Base-by-base conservation (phyloP, 1,140 invertebrate genomes). In the Meteorus sp. region DNA sequence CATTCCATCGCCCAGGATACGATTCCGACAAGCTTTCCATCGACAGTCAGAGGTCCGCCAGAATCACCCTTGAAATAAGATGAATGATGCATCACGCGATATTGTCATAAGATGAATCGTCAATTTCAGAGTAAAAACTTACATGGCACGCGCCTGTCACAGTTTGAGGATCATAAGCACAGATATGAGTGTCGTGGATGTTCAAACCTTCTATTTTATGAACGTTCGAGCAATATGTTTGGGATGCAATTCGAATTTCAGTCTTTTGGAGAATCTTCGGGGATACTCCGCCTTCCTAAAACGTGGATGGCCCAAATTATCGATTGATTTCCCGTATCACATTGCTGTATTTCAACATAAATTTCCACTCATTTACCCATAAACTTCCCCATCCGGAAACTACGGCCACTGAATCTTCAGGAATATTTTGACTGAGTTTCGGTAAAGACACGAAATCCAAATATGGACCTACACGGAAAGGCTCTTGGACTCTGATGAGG, bases 21-120 rank as follows among this genome's bases (percentile, higher is more conserved):
- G 2, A 84, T 62, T 8, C 82, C 83, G 13, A 70, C 62, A 63
- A 64, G 62, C 31, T 74, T 68, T 15, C 68, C 69, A 15, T 72
- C 60, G 25, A 81, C 78, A 7, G 81, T 77, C 15, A 84, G 60
- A 3, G 84, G 84, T n/a, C 83, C 83, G 22, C 83, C 84, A n/a
- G 78, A 78, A 51, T 85, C 84, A 60, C 81, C 82, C 80, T 84
- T 61, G 2, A 43, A 48, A n/a, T n/a, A 53, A 7, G 29, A 48
- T 4, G 44, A 57, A 3, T n/a, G 17, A n/a, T 31, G 15, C 0
- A 50, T 29, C 31, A 11, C 25, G 6, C n/a, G n/a, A n/a, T n/a
- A n/a, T n/a, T n/a, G n/a, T n/a, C n/a, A n/a, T n/a, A n/a, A n/a
- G n/a, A n/a, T n/a, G n/a, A n/a, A n/a, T n/a, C n/a, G n/a, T 33